Percentiles rank a stretch among this genome's conserved stretches.
phyloP scores from a whole-genome alignment of 2,797 vertebrate genomes.

The Pipistrellus pygmaeus region DNA sequence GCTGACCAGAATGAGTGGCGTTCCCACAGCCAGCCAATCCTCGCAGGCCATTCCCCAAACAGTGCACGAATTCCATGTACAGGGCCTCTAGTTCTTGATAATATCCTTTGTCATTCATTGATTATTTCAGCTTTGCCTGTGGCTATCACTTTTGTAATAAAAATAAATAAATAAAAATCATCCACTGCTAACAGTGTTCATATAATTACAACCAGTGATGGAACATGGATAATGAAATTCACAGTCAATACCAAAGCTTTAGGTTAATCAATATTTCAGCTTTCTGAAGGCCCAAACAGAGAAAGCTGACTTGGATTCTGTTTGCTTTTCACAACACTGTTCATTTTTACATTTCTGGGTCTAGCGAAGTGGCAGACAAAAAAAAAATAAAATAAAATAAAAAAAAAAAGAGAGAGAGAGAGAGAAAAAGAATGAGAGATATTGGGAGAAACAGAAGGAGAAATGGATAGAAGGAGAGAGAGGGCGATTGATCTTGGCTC shows the following conservation, averaged over 20 bases:
- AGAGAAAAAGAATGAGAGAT: fast-evolving
- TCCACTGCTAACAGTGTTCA: neutral
- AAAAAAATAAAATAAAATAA: too few relatives aligned
- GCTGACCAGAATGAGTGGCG: too few relatives aligned
- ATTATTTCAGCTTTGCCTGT: conserved; percentile 37
- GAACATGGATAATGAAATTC: neutral
- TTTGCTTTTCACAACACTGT: neutral
- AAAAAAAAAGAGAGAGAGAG: neutral
- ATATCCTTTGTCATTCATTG: neutral
- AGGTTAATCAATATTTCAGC: neutral
- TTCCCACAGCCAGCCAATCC: too few relatives aligned
- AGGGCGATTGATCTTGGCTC: neutral
- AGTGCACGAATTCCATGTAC: too few relatives aligned
- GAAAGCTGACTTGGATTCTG: neutral
- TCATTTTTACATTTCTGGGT: neutral
- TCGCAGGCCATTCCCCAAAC: too few relatives aligned
- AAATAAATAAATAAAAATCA: neutral
- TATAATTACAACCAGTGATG: neutral
- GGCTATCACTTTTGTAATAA: conserved; percentile 31
- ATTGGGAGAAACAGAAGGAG: neutral
- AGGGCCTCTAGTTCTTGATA: neutral
- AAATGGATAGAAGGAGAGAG: neutral
- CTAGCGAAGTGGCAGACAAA: neutral
- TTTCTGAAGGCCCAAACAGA: neutral
- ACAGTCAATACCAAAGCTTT: neutral